phyloP scores from a whole-genome alignment of 2,797 vertebrate species.

The Gallirallus australis region DNA sequence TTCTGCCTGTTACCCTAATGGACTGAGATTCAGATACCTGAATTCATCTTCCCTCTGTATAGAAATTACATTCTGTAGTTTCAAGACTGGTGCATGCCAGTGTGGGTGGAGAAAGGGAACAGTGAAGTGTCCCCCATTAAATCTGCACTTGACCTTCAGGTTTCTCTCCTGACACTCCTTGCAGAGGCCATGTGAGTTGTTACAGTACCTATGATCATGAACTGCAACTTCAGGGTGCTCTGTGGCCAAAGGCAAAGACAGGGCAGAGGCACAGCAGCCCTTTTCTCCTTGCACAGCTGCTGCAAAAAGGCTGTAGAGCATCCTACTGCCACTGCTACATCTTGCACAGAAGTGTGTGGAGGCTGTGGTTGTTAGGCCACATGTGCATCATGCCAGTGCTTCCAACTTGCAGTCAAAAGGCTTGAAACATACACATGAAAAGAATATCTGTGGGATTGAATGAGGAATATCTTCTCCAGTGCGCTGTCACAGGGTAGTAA shows the following conservation, averaged over 20 bases:
- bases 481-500: neutral
- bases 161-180: neutral
- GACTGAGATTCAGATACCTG: neutral
- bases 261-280: neutral
- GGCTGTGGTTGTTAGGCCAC: neutral
- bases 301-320: neutral
- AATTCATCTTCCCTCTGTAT: neutral
- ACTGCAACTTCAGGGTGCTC: neutral
- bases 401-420: neutral
- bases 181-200: neutral
- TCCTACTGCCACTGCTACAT: neutral
- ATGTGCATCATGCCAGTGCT: neutral
- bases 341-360: neutral
- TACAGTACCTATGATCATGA: neutral
- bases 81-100: neutral
- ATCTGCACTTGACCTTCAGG: neutral
- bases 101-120: neutral
- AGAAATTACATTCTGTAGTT: neutral
- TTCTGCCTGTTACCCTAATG: neutral
- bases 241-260: neutral
- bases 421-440: neutral
- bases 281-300: neutral
- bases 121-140: neutral
- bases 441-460: neutral
- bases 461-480: neutral